These are phyloP conservation scores for Crotalus adamanteus DNA, from an alignment of 2,797 vertebrate genomes.

Conservation along the genomic window DNA sequence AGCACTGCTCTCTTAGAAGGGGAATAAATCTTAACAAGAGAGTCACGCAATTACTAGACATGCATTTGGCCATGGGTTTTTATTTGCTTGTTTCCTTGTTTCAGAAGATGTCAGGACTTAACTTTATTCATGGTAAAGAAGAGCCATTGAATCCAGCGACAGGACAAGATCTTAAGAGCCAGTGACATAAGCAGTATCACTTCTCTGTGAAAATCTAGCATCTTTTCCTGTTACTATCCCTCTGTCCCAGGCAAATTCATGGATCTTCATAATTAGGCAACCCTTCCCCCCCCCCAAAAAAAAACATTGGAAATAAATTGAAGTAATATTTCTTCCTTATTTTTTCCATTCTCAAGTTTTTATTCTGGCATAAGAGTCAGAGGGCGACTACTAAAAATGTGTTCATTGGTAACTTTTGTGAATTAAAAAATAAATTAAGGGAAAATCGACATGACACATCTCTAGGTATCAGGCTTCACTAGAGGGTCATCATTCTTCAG, in stretches of 20 bases:
- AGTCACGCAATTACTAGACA: not conserved
- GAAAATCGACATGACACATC: no score
- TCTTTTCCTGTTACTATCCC: not conserved
- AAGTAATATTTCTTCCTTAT: not conserved
- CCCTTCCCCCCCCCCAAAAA: not conserved
- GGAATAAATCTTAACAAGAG: not conserved
- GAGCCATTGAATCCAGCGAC: not conserved
- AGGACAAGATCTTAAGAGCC: not conserved
- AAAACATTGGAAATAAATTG: not conserved
- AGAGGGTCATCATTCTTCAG: not conserved
- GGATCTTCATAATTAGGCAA: not conserved
- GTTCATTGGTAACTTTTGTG: not conserved
- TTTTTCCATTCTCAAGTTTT: not conserved
- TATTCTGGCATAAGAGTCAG: not conserved
- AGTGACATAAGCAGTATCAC: not conserved
- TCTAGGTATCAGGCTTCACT: not conserved
- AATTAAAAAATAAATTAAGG: not conserved
- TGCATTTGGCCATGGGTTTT: not conserved
- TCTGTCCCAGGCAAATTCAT: not conserved
- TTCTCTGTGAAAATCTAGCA: no score
- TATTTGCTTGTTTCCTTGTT: not conserved
- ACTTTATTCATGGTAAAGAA: not conserved
- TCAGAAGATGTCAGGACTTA: not conserved
- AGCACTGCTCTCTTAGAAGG: not conserved
- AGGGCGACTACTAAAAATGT: not conserved